Conservation (phyloP, 2,113 vertebrate species). For the Gnathonemus longibarbis region DNA sequence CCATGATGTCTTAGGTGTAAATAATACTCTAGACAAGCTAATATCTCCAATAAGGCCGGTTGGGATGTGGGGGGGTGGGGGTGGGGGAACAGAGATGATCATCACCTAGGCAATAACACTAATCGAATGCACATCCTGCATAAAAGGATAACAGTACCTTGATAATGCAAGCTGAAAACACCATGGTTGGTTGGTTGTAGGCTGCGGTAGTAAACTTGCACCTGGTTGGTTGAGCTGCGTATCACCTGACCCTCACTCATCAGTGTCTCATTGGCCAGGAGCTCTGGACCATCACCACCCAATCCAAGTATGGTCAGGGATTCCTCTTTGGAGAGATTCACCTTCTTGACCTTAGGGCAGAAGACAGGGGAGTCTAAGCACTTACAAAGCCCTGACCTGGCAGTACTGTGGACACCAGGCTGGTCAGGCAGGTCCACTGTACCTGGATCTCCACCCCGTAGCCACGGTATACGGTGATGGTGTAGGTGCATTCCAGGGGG, state of each 20-base stretch:
- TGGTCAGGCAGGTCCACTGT: neutral
- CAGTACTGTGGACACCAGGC: neutral
- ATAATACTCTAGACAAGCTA: neutral
- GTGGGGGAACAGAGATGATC: neutral
- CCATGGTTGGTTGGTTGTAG: conserved; percentile 66
- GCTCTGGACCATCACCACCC: conserved; percentile 60
- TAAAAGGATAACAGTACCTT: conserved; percentile 58
- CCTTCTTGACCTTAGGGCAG: conserved; percentile 69
- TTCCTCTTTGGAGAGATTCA: conserved; percentile 80
- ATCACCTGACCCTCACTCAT: conserved; percentile 85
- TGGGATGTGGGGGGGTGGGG: neutral
- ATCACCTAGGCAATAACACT: neutral
- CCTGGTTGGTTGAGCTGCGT: conserved; percentile 79
- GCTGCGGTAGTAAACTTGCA: conserved; percentile 79
- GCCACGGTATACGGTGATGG: conserved; percentile 77
- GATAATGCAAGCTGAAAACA: conserved; percentile 79
- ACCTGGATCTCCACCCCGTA: conserved; percentile 88
- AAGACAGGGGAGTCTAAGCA: neutral
- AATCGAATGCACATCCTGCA: neutral
- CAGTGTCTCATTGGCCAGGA: conserved; percentile 80
- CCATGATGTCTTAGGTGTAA: neutral
- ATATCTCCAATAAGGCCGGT: neutral
- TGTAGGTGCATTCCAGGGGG: conserved; percentile 79
- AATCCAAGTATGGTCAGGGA: conserved; percentile 72
- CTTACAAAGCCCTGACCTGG: neutral